Conservation (phyloP, 2,797 vertebrate species). For the Pelobates cultripes region DNA sequence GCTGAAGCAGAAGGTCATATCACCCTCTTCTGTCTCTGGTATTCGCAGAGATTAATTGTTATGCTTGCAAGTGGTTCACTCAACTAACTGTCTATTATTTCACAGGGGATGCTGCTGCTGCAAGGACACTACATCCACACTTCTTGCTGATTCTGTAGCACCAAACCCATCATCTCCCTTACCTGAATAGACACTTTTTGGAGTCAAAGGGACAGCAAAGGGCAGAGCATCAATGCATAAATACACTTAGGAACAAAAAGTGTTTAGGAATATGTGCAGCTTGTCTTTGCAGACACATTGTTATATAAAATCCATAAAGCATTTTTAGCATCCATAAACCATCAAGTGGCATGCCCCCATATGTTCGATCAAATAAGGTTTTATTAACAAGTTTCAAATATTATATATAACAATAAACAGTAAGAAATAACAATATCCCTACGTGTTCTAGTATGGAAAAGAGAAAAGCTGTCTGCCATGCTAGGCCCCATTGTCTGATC, state of each 20-base stretch:
- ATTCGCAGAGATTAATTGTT: slow-evolving; percentile 54
- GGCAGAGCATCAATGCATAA: slow-evolving; percentile 8
- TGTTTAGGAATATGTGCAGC: background rate
- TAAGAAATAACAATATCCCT: no score
- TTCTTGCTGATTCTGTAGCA: slow-evolving; percentile 35
- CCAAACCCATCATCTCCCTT: slow-evolving; percentile 33
- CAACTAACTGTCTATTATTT: slow-evolving; percentile 55
- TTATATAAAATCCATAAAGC: no score
- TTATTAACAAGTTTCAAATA: no score
- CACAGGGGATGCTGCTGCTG: slow-evolving; percentile 38
- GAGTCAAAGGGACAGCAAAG: slow-evolving; percentile 34
- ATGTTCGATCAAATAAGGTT: no score
- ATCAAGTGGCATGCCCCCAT: no score
- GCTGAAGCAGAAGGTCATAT: slow-evolving; percentile 55
- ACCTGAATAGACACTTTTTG: slow-evolving; percentile 31
- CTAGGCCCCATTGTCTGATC: no score
- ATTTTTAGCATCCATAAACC: no score
- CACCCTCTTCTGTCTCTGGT: slow-evolving; percentile 54
- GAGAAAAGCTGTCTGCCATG: no score
- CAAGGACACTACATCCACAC: slow-evolving; percentile 32
- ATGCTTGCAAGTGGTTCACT: slow-evolving; percentile 56
- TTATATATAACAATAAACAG: no score
- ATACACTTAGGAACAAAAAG: slow-evolving; percentile 6
- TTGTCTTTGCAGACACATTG: background rate
- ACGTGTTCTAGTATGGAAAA: no score